Evolutionary conservation across 2,888 invertebrate genomes (phyloP), one percentile per base, ranked within the genome.

Genomic region (Litoditis marina): DNA sequence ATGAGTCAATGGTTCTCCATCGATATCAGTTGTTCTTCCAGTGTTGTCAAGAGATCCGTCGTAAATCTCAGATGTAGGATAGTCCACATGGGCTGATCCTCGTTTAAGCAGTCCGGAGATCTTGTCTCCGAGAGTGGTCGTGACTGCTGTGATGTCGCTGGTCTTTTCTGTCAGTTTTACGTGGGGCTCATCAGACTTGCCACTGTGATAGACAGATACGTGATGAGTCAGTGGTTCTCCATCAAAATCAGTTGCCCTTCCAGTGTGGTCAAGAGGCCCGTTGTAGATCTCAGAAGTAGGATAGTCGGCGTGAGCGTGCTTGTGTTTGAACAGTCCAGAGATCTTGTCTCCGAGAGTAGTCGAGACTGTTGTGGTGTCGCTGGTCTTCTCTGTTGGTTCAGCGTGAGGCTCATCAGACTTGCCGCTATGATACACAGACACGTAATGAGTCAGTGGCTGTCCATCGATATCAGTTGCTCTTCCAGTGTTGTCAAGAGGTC

Each of bases 251-350:
- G 55, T 36, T 63, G 50, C 46, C 47, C 64, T 54, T 49, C 56
- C 32, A 31, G 63, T 64, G 30, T 49, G 31, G 28, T 66, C 69
- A 27, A 71, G 25, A 32, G 66, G 66, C 25, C 66, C 69, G 32
- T 67, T 67, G 59, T 56, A 68, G 42, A 34, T 32, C 44, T 64
- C 69, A 8, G 8, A 8, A 8, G 57, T 50, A 8, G 74, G 75
- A 57, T 77, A 77, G 56, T 75, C 76, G 28, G 62, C 64, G 34
- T 73, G 68, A 44, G 74, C 65, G 19, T 67, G 53, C 34, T 68
- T 60, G 36, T 61, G 62, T 53, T 71, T 72, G 69, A 72, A 72
- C 28, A 72, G 60, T 53, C 72, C 70, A 49, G 68, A 64, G 51
- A 71, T 58, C 64, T 71, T 69, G 49, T 30, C 64, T 54, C 42